Base-by-base conservation (phyloP, 2,888 invertebrate species). In the Ochropacha duplaris region DNA sequence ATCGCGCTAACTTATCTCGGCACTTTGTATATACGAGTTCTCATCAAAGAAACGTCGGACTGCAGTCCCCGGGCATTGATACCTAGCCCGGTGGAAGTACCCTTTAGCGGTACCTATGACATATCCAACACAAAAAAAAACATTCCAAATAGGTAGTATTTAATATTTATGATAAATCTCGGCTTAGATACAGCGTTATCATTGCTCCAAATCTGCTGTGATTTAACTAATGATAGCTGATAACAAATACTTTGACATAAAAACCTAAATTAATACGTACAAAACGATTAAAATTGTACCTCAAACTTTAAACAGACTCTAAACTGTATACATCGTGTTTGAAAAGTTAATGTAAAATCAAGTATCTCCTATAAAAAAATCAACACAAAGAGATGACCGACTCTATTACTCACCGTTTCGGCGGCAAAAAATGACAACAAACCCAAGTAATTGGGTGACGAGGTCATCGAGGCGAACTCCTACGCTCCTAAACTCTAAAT, bases 401-500 rank as follows among this genome's bases (percentile, higher is more conserved):
- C 22, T 28, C 16, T 16, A 60, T 73, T 74, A 75, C 68, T 74
- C 73, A 75, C 59, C 52, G 60, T 63, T 64, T 66, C 50, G 60
- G 50, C 56, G 57, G 57, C 57, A 71, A 74, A 76, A 75, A 69
- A 68, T 54, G 12, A 64, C 61, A 67, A 57, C 57, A 62, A 64
- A 55, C 60, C 59, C 64, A 70, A 79, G 77, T 74, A 72, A 78
- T 74, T 69, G 62, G 67, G 65, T 69, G 73, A 78, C 69, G 61
- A 70, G 68, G 69, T 76, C 73, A 76, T 59, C 68, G 56, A 59
- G 54, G 61, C 60, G 65, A 63, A 56, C 52, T 50, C 54, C 22
- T 51, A 58, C 44, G 44, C 28, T 49, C 50, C n/a, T 58, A 49
- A 50, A 28, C 50, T 44, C 19, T 9, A 50, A 50, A 50, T 50